Conservation (phyloP, 2,797 vertebrate species). For the Phylloscopus collybita region DNA sequence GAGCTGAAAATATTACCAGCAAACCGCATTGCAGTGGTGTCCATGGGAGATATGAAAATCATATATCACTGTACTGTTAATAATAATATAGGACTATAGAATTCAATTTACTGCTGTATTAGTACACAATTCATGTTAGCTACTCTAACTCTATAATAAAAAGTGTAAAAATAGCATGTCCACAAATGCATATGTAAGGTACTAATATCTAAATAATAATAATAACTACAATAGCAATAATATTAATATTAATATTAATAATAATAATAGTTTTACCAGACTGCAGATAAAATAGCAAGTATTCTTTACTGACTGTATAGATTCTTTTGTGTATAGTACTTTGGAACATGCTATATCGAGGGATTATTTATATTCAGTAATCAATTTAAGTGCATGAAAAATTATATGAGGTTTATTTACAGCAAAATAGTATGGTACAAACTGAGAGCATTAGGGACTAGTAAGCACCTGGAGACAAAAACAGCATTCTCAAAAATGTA, state of each 20-base stretch:
- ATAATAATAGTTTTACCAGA: neutral
- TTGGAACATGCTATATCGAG: neutral
- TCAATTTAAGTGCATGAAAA: neutral
- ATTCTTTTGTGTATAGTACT: neutral
- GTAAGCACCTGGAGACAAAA: constrained; percentile 31
- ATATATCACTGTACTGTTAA: constrained; percentile 21
- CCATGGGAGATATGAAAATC: constrained; percentile 34
- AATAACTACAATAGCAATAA: no score
- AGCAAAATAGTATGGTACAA: neutral
- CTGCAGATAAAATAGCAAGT: neutral
- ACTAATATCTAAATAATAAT: neutral
- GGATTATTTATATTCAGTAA: neutral
- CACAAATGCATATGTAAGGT: neutral
- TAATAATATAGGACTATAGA: constrained; percentile 13
- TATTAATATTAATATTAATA: neutral
- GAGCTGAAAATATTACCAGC: constrained; percentile 32
- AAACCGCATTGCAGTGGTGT: constrained; percentile 61
- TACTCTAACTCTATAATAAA: neutral
- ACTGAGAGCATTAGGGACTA: neutral
- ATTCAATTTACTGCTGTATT: neutral
- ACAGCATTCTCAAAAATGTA: neutral
- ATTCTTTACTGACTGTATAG: neutral
- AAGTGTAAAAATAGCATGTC: neutral
- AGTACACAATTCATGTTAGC: neutral
- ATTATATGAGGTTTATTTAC: constrained; percentile 7